phyloP scores from a whole-genome alignment of 2,113 vertebrate species.

The Hippocampus comes region DNA sequence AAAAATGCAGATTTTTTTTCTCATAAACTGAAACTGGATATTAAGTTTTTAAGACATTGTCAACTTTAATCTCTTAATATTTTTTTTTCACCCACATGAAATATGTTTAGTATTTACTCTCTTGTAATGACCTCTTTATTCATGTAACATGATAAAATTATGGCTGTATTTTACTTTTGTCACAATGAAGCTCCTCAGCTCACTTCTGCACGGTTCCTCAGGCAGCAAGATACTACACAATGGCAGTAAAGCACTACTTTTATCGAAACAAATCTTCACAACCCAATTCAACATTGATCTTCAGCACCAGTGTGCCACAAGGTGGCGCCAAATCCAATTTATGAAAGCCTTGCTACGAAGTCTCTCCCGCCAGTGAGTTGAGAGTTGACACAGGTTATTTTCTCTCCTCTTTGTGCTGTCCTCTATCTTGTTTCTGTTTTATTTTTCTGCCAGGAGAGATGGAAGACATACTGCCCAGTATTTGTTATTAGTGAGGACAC shows the following conservation, averaged over 20 bases:
- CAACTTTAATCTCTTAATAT: too few species aligned
- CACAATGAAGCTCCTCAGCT: neutral
- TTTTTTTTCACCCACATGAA: too few species aligned
- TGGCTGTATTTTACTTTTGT: neutral
- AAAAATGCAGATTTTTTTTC: too few species aligned
- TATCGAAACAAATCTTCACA: neutral
- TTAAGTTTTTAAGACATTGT: too few species aligned
- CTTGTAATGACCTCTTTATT: too few species aligned
- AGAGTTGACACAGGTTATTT: neutral
- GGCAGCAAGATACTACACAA: too few species aligned
- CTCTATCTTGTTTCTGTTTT: neutral
- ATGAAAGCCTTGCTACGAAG: neutral
- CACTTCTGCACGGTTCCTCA: too few species aligned
- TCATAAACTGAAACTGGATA: too few species aligned
- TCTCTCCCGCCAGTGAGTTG: neutral
- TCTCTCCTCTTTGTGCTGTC: neutral
- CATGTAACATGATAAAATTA: too few species aligned
- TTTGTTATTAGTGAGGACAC: conserved; percentile 43
- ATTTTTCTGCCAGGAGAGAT: neutral
- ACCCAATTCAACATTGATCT: neutral
- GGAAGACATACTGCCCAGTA: neutral
- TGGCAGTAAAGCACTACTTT: neutral
- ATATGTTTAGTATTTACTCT: too few species aligned
- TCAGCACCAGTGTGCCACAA: neutral
- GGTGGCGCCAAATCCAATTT: neutral